Conservation (phyloP, 2,113 vertebrate species). For the Sylvietta virens region DNA sequence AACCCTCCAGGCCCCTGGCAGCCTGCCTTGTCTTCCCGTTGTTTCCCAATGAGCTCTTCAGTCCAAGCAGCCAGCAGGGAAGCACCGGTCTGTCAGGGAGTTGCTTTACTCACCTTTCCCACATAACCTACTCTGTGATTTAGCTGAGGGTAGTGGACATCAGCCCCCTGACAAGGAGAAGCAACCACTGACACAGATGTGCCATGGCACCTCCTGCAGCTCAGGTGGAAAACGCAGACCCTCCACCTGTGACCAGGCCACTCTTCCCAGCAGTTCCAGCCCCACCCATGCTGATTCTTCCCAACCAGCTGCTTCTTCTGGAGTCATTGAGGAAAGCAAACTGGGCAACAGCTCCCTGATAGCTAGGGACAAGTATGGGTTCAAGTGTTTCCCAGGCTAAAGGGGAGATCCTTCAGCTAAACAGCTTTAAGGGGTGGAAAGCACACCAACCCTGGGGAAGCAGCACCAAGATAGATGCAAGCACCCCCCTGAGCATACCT, state of each 20-base stretch:
- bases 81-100: not conserved
- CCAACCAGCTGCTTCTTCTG: not conserved
- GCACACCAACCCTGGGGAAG: not conserved
- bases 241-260: accelerated
- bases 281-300: not conserved
- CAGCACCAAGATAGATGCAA: not conserved
- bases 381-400: not conserved
- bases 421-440: not conserved
- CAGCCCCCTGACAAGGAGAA: not conserved
- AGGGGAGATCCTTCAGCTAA: not conserved
- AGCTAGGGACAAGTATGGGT: not conserved
- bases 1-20: not conserved
- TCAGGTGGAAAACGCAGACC: not conserved
- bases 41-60: not conserved
- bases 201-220: not conserved
- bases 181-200: not conserved
- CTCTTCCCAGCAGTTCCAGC: not conserved
- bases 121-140: not conserved
- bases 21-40: not conserved
- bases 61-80: not conserved
- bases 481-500: not conserved
- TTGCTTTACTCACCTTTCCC: not conserved
- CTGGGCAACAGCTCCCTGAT: not conserved
- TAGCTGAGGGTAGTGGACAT: not conserved
- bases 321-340: not conserved